These are phyloP conservation scores for Actinopyga echinites DNA, from an alignment of 53 echinoderm and acorn worm species.

Conservation along the genomic window DNA sequence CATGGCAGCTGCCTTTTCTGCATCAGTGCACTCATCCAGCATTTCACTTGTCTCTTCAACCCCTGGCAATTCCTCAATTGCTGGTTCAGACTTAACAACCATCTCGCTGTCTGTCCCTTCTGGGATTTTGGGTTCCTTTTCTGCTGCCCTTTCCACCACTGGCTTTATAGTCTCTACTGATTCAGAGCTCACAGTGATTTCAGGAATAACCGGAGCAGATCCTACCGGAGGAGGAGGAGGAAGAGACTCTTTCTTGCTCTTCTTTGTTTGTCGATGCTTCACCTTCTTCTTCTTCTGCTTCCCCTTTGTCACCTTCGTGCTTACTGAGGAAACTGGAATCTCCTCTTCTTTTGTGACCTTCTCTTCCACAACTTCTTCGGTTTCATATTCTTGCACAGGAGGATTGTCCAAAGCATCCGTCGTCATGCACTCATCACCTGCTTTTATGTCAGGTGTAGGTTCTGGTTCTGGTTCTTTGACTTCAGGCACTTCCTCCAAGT, in stretches of 20 bases:
- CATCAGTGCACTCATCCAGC: slow-evolving; percentile 12
- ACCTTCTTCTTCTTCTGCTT: slow-evolving; percentile 38
- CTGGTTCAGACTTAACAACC: neutral
- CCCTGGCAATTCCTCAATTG: neutral
- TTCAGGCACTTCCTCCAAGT: slow-evolving; percentile 23
- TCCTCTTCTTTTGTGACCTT: slow-evolving; percentile 9
- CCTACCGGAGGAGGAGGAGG: neutral
- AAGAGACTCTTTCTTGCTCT: neutral
- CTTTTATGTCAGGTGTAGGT: slow-evolving; percentile 17
- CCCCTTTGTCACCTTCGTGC: slow-evolving; percentile 17
- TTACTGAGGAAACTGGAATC: neutral
- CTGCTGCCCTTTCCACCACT: neutral
- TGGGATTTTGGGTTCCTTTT: neutral
- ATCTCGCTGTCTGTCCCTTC: neutral
- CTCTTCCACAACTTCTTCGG: slow-evolving; percentile 10
- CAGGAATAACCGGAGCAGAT: neutral
- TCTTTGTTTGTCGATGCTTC: slow-evolving; percentile 54
- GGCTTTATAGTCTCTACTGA: neutral
- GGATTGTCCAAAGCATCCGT: too few relatives aligned
- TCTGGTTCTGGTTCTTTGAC: slow-evolving; percentile 47
- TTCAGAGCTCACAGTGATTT: slow-evolving; percentile 21
- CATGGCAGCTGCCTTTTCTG: slow-evolving; percentile 36
- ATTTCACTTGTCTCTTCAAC: neutral
- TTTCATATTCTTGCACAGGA: slow-evolving; percentile 24
- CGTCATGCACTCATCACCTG: too few relatives aligned